A percentile compares a stretch with the other conserved stretches of the same genome.
Evolutionary conservation across 1,140 invertebrate genomes (phyloP).

Genomic region (Drosophila lowei): DNA sequence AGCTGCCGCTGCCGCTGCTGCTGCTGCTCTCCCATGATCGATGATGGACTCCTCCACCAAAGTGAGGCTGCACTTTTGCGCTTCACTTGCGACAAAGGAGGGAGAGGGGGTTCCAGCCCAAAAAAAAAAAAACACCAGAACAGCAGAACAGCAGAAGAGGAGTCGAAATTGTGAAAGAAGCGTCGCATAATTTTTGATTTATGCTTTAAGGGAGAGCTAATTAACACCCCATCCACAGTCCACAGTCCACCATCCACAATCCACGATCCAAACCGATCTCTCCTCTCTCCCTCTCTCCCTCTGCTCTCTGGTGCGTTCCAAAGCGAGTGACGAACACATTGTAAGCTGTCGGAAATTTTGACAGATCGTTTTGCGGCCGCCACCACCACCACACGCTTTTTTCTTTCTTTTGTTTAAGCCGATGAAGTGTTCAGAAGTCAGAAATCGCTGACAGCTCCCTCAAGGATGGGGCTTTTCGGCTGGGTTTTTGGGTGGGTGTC

Average conservation of each 20-base stretch:
- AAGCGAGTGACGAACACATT: conserved; percentile 42
- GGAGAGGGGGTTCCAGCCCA: conserved; percentile 3
- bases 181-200: conserved; percentile 70
- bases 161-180: conserved; percentile 34
- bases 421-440: conserved; percentile 58
- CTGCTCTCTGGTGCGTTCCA: background rate
- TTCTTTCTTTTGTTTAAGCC: conserved; percentile 20
- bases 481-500: conserved; percentile 5
- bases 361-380: conserved; percentile 63
- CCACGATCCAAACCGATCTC: too few species aligned
- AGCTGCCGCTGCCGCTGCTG: conserved; percentile 7
- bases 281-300: too few species aligned
- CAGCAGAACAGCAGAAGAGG: background rate
- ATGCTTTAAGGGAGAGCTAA: conserved; percentile 58
- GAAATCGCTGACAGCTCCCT: conserved; percentile 37
- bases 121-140: conserved; percentile 12
- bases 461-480: background rate
- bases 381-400: conserved; percentile 9
- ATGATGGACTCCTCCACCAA: conserved; percentile 30
- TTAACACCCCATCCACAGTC: conserved; percentile 51
- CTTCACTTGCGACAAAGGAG: conserved; percentile 36
- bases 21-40: conserved; percentile 44
- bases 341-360: conserved; percentile 69
- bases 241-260: too few species aligned
- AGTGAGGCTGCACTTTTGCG: conserved; percentile 66